Conservation (phyloP, 2,797 vertebrate genomes). For the Leptodactylus fallax region DNA sequence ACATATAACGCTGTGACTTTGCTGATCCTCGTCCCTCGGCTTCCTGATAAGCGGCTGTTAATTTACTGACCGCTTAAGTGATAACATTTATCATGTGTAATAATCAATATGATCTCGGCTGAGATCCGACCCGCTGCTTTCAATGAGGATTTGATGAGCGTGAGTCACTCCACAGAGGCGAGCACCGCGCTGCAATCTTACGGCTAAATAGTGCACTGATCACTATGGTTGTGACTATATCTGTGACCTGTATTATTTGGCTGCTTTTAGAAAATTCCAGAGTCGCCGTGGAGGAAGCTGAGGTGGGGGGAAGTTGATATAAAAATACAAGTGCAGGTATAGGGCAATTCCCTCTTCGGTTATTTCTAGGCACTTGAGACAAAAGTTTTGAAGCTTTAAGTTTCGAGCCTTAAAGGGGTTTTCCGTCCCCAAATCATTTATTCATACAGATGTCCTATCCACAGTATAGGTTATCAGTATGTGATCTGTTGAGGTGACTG, state of each 20-base stretch:
- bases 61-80: conserved; percentile 35
- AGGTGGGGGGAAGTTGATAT: no score
- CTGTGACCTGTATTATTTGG: background rate
- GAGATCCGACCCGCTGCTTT: background rate
- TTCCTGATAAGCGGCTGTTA: background rate
- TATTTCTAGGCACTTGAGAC: no score
- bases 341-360: no score
- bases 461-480: no score
- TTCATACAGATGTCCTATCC: no score
- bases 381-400: no score
- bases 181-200: background rate
- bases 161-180: background rate
- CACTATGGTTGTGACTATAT: no score
- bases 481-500: no score
- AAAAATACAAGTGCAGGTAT: no score
- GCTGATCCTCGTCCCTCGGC: background rate
- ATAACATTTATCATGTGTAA: conserved; percentile 29
- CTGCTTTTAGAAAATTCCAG: background rate
- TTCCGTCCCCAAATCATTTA: no score
- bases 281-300: no score
- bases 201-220: background rate
- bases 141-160: conserved; percentile 11
- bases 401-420: no score
- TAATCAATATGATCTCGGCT: conserved; percentile 12
- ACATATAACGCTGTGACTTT: background rate